These are phyloP conservation scores for Ciona savignyi DNA, from an alignment of 23 tunicate species.

Conservation along the genomic window DNA sequence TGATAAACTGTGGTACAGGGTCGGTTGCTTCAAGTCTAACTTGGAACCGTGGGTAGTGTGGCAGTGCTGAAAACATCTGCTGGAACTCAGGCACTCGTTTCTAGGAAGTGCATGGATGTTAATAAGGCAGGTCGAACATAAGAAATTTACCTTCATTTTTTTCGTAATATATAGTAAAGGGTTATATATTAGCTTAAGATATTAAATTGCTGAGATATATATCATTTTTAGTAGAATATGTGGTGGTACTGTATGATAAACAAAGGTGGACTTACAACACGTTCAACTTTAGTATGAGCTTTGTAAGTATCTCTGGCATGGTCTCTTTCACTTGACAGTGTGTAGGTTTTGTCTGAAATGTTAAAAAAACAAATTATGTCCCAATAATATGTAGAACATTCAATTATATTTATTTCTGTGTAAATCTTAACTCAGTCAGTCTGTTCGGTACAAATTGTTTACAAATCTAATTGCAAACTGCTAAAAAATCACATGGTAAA, in stretches of 20 bases:
- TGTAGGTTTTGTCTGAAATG: conserved; percentile 78
- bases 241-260: neutral
- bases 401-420: too few species aligned
- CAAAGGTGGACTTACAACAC: conserved; percentile 56
- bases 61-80: conserved; percentile 94
- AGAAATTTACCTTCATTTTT: neutral
- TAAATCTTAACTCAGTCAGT: too few species aligned
- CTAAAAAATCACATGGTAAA: too few species aligned
- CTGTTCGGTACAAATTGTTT: too few species aligned
- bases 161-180: too few species aligned
- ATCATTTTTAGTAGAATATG: neutral
- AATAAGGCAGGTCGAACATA: too few species aligned
- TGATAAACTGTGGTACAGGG: conserved; percentile 85
- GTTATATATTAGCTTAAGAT: neutral
- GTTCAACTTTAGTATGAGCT: conserved; percentile 74
- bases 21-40: conserved; percentile 72
- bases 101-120: conserved; percentile 43
- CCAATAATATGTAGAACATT: too few species aligned
- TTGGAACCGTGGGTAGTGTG: conserved; percentile 83
- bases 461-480: too few species aligned
- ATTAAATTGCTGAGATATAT: too few species aligned
- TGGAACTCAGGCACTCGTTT: conserved; percentile 74
- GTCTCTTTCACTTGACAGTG: conserved; percentile 83
- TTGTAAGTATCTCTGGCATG: conserved; percentile 83
- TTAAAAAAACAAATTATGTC: too few species aligned